A percentile compares a stretch with the other conserved stretches of the same genome.
Conservation (phyloP, 2,888 invertebrate species). For the Acronicta aceris region DNA sequence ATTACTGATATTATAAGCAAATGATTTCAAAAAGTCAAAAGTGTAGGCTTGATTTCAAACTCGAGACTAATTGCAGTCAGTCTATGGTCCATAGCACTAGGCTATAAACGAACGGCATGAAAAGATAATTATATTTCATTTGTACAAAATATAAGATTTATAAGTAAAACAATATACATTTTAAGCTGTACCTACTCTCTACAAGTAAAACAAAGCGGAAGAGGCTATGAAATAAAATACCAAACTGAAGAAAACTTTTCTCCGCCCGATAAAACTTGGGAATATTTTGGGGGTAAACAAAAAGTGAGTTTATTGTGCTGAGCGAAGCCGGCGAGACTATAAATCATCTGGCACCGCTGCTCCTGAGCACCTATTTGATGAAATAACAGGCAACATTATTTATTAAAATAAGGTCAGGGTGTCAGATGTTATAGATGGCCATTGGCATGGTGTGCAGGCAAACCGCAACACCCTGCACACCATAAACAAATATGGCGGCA, state of each 20-base stretch:
- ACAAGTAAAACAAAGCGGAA: constrained; percentile 28
- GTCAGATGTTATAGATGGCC: constrained; percentile 62
- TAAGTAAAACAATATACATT: background rate
- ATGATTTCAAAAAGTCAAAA: no score
- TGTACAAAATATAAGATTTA: no score
- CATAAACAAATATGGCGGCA: constrained; percentile 46
- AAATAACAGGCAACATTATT: constrained; percentile 76
- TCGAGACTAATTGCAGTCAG: no score
- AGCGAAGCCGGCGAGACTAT: constrained; percentile 55
- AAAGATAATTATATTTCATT: no score
- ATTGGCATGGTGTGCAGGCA: constrained; percentile 36
- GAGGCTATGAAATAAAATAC: constrained; percentile 46
- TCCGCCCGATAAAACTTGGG: constrained; percentile 49
- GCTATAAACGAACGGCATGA: no score
- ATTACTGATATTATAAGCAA: no score
- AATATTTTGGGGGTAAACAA: constrained; percentile 59
- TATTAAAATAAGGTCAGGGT: constrained; percentile 69
- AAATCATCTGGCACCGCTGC: constrained; percentile 76
- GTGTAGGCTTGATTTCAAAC: no score
- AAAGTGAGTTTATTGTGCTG: constrained; percentile 68
- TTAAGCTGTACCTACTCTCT: constrained; percentile 7
- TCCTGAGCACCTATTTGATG: constrained; percentile 77
- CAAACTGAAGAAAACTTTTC: constrained; percentile 40
- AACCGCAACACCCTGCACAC: constrained; percentile 38
- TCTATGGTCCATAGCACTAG: no score